Evolutionary conservation across 2,888 invertebrate genomes (phyloP).

Genomic region (Hydriomena furcata): DNA sequence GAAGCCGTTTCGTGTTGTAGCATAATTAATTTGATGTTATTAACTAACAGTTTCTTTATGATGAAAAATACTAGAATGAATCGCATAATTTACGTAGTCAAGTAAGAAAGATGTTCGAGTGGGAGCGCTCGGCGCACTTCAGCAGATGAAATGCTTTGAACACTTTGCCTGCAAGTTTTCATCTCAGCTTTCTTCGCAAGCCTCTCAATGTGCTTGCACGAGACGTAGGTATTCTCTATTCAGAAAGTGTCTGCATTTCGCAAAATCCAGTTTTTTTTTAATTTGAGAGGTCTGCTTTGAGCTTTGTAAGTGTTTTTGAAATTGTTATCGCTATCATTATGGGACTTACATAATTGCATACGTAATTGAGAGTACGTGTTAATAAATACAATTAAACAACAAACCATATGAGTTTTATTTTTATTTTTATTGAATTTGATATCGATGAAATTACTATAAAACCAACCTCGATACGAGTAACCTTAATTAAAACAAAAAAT

Average conservation of each 20-base stretch:
- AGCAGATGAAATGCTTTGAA: slow-evolving; percentile 51
- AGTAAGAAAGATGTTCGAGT: slow-evolving; percentile 35
- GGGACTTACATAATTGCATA: too few species aligned
- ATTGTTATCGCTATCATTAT: too few species aligned
- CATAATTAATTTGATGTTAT: slow-evolving; percentile 33
- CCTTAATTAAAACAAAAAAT: too few species aligned
- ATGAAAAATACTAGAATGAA: slow-evolving; percentile 1
- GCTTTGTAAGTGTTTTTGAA: slow-evolving; percentile 18
- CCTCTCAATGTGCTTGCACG: slow-evolving; percentile 40
- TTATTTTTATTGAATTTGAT: too few species aligned
- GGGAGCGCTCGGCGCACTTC: slow-evolving; percentile 36
- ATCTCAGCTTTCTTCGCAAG: slow-evolving; percentile 43
- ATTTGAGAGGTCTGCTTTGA: slow-evolving; percentile 25
- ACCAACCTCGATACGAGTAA: too few species aligned
- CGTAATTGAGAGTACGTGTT: too few species aligned
- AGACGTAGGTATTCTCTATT: slow-evolving; percentile 43
- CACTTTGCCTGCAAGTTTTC: slow-evolving; percentile 46
- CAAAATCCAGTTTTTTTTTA: slow-evolving; percentile 30
- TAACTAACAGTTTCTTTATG: slow-evolving; percentile 28
- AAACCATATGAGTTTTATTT: too few species aligned
- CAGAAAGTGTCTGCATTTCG: slow-evolving; percentile 40
- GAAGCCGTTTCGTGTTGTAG: slow-evolving; percentile 38
- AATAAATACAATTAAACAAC: too few species aligned
- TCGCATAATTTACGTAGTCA: slow-evolving; percentile 8
- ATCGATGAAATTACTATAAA: too few species aligned